Percentiles rank a stretch among this genome's conserved stretches.
Evolutionary conservation across 1,140 invertebrate genomes (phyloP).

Genomic region (Diabrotica virgifera): DNA sequence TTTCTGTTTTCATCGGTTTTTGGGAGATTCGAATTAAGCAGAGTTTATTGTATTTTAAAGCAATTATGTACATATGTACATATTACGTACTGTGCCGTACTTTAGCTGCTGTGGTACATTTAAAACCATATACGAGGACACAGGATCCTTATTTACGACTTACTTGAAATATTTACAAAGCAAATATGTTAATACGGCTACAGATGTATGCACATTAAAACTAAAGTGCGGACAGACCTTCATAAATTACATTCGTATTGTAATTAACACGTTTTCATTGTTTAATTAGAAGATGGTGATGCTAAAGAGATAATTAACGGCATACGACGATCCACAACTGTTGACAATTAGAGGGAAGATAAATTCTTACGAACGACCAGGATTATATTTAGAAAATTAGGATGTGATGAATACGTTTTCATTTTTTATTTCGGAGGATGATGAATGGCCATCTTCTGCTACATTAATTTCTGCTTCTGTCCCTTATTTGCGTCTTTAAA

Average conservation of each 20-base stretch:
- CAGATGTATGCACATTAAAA: too few species aligned
- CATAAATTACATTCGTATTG: constrained; percentile 1
- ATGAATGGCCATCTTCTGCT: neutral
- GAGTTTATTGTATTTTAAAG: too few species aligned
- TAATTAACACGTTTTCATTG: neutral
- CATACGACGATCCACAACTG: neutral
- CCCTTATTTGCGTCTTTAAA: too few species aligned
- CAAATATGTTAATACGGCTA: too few species aligned
- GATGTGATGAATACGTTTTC: neutral
- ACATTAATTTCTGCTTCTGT: neutral
- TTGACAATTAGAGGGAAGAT: neutral
- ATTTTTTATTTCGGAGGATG: neutral
- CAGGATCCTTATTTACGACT: neutral
- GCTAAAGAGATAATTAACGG: neutral
- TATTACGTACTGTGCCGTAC: too few species aligned
- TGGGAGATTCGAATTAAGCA: too few species aligned
- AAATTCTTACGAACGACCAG: neutral
- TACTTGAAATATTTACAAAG: neutral
- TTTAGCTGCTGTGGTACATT: too few species aligned
- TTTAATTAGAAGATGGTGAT: neutral
- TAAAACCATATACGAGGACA: too few species aligned
- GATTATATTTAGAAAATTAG: neutral
- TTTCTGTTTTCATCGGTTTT: too few species aligned
- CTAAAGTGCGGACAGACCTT: neutral
- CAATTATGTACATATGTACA: too few species aligned